These are phyloP conservation scores for Isotomurus palustris DNA, from an alignment of 2,888 invertebrate species.

Conservation along the genomic window DNA sequence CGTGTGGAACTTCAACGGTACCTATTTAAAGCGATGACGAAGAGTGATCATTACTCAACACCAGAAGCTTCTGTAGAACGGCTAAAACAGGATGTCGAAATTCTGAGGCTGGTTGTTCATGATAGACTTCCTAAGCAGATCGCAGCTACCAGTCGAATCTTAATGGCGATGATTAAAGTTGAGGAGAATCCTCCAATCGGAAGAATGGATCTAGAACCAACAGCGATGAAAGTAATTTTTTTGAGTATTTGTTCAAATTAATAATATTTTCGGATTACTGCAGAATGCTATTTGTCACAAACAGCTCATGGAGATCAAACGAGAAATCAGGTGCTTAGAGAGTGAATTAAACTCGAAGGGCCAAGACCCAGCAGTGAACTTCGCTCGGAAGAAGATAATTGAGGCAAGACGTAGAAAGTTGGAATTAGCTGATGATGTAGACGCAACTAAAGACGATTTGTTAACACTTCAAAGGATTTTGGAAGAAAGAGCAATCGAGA, in stretches of 20 bases:
- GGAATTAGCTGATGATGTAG: not conserved
- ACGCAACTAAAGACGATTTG: not conserved
- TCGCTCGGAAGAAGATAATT: slow-evolving; percentile 16
- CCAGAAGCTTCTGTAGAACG: slow-evolving; percentile 65
- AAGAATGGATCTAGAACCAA: slow-evolving; percentile 58
- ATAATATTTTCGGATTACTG: no score
- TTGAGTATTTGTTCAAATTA: not conserved
- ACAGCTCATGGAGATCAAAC: slow-evolving; percentile 6
- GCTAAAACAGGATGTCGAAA: slow-evolving; percentile 69
- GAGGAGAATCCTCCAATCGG: slow-evolving; percentile 62
- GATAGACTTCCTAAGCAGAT: slow-evolving; percentile 75
- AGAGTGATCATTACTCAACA: slow-evolving; percentile 55
- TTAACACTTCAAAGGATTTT: slow-evolving; percentile 57
- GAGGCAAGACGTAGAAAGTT: slow-evolving; percentile 17
- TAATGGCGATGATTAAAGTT: slow-evolving; percentile 63
- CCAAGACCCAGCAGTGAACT: slow-evolving; percentile 15
- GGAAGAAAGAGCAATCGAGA: slow-evolving; percentile 72
- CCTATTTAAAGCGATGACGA: slow-evolving; percentile 58
- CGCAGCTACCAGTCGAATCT: slow-evolving; percentile 56
- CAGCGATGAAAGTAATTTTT: not conserved
- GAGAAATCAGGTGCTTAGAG: slow-evolving; percentile 14
- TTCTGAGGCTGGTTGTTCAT: slow-evolving; percentile 68
- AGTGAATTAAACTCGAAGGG: slow-evolving; percentile 6
- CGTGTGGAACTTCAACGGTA: slow-evolving; percentile 11
- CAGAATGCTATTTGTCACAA: no score